Conservation (phyloP, 2,113 vertebrate species). For the Suncus etruscus region DNA sequence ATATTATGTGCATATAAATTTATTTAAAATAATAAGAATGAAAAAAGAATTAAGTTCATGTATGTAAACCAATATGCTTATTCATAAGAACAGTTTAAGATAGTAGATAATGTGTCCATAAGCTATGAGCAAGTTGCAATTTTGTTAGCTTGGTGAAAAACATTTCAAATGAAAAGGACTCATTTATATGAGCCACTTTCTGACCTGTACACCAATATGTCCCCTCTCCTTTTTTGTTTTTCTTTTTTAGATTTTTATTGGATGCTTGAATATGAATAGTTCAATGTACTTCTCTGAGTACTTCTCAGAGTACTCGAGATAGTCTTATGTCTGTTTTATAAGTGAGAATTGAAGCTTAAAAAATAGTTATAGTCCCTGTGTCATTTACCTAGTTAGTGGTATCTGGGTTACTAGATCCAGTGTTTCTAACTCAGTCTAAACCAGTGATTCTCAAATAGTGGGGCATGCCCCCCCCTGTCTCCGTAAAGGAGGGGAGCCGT, state of each 20-base stretch:
- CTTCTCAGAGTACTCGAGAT: background rate
- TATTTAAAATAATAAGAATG: background rate
- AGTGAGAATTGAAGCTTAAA: constrained; percentile 40
- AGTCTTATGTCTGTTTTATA: constrained; percentile 33
- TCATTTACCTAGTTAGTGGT: background rate
- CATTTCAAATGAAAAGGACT: constrained; percentile 24
- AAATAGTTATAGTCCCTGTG: background rate
- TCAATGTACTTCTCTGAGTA: constrained; percentile 25
- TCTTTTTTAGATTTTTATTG: constrained; percentile 25
- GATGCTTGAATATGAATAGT: background rate
- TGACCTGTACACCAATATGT: background rate
- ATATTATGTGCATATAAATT: background rate
- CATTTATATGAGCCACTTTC: background rate
- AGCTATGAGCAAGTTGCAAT: background rate
- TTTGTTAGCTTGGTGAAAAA: constrained; percentile 27
- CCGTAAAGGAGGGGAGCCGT: no score
- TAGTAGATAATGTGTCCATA: background rate
- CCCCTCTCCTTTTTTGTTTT: no score
- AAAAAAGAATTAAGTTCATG: constrained; percentile 46
- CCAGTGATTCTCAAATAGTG: no score
- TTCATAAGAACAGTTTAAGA: background rate
- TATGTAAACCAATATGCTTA: background rate
- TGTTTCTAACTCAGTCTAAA: constrained; percentile 44
- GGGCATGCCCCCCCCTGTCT: no score
- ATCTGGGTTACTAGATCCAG: background rate